Evolutionary conservation across 2,797 vertebrate genomes (phyloP).

Genomic region (Threskiornis aethiopicus): DNA sequence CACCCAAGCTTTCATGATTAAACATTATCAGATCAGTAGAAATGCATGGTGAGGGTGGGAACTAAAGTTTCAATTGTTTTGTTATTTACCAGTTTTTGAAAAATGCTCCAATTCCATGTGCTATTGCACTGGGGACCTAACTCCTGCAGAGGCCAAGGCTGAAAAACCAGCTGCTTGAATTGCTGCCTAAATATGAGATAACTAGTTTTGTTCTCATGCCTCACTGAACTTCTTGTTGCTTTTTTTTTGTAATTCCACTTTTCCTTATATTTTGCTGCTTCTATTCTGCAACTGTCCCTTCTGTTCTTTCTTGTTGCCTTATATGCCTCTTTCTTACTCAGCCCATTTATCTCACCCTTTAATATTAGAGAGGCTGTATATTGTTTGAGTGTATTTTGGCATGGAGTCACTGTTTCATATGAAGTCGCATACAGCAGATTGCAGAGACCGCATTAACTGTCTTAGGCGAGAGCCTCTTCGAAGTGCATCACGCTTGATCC

Average conservation of each 20-base stretch:
- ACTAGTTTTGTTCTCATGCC: neutral
- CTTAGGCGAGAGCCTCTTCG: neutral
- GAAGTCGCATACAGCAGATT: neutral
- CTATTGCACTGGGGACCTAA: neutral
- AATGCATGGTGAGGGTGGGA: neutral
- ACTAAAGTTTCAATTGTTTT: neutral
- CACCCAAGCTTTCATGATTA: neutral
- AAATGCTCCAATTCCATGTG: neutral
- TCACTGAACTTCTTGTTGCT: neutral
- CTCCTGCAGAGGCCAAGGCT: neutral
- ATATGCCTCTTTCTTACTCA: neutral
- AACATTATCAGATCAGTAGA: neutral
- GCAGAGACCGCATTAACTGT: neutral
- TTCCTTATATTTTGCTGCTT: neutral
- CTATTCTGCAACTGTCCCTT: neutral
- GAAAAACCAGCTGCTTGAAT: neutral
- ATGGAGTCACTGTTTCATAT: neutral
- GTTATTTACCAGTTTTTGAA: neutral
- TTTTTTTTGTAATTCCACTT: neutral
- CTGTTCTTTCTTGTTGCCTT: neutral
- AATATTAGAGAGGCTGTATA: neutral
- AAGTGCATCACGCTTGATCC: fast-evolving
- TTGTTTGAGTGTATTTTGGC: neutral
- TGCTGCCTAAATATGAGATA: neutral
- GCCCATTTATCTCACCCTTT: neutral